Conservation (phyloP, 2,797 vertebrate species). For the Acanthiza pusilla region DNA sequence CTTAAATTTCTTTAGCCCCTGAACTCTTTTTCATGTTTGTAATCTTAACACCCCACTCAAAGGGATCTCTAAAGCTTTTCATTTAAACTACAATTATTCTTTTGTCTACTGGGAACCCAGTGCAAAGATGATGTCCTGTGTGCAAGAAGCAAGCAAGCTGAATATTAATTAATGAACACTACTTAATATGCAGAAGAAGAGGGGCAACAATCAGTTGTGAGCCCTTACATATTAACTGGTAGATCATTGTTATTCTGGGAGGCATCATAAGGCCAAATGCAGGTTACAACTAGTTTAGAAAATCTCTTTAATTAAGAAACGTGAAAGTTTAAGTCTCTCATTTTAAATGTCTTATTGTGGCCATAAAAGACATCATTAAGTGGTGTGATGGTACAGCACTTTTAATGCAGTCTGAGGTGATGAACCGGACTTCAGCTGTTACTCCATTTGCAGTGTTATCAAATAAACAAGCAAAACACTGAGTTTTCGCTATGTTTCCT, state of each 20-base stretch:
- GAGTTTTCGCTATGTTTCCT: neutral
- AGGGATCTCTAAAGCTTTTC: conserved; percentile 70
- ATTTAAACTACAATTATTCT: conserved; percentile 76
- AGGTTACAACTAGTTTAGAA: conserved; percentile 72
- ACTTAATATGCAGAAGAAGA: conserved; percentile 71
- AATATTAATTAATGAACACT: conserved; percentile 70
- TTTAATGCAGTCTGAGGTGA: conserved; percentile 34
- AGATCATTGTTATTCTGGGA: conserved; percentile 71
- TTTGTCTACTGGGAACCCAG: conserved; percentile 67
- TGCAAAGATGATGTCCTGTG: conserved; percentile 72
- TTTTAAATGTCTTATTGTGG: conserved; percentile 67
- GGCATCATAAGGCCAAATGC: conserved; percentile 70
- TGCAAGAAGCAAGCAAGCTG: conserved; percentile 67
- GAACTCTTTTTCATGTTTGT: conserved; percentile 44
- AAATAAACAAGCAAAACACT: conserved; percentile 5
- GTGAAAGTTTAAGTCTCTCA: conserved; percentile 70
- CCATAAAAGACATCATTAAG: conserved; percentile 65
- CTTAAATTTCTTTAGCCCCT: neutral
- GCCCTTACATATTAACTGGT: conserved; percentile 65
- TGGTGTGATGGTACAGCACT: conserved; percentile 30
- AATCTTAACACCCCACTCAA: conserved; percentile 63
- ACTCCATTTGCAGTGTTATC: neutral
- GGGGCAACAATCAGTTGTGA: conserved; percentile 66
- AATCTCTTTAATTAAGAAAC: conserved; percentile 71
- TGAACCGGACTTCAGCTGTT: neutral